Conservation (phyloP, 2,113 vertebrate genomes). For the Cepphus grylle region DNA sequence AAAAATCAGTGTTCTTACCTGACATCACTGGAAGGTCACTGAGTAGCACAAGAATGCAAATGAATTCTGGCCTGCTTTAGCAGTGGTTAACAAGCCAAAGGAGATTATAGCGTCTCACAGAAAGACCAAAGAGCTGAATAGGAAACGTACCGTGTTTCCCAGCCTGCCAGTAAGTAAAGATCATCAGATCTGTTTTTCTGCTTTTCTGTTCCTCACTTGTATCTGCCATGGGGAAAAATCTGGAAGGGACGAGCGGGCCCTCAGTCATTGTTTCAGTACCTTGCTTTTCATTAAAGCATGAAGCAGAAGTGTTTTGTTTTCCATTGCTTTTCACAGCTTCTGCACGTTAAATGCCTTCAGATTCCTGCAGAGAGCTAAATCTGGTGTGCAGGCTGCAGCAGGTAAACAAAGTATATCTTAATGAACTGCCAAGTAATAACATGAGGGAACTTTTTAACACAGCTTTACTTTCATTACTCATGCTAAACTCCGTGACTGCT, state of each 20-base stretch:
- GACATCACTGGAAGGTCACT: background rate
- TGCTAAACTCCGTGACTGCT: background rate
- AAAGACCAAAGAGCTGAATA: background rate
- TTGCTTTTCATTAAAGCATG: conserved; percentile 12
- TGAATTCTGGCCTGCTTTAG: background rate
- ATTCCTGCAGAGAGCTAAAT: conserved; percentile 42
- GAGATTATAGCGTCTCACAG: background rate
- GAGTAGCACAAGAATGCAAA: conserved; percentile 20
- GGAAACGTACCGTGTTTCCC: background rate
- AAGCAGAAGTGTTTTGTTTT: conserved; percentile 57
- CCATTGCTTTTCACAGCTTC: conserved; percentile 41
- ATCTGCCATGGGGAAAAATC: background rate
- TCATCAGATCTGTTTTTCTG: background rate
- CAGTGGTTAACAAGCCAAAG: background rate
- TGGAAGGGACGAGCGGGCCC: background rate
- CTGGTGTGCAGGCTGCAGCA: background rate
- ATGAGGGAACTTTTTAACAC: background rate
- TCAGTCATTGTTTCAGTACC: conserved; percentile 6
- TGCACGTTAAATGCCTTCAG: conserved; percentile 9
- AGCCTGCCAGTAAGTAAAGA: background rate
- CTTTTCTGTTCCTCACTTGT: background rate
- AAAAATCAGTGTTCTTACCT: conserved; percentile 33
- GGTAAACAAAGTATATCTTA: conserved; percentile 34
- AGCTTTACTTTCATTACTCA: background rate
- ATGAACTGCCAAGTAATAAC: conserved; percentile 31